phyloP scores from a whole-genome alignment of 2,113 vertebrate genomes.

The Cervus canadensis region DNA sequence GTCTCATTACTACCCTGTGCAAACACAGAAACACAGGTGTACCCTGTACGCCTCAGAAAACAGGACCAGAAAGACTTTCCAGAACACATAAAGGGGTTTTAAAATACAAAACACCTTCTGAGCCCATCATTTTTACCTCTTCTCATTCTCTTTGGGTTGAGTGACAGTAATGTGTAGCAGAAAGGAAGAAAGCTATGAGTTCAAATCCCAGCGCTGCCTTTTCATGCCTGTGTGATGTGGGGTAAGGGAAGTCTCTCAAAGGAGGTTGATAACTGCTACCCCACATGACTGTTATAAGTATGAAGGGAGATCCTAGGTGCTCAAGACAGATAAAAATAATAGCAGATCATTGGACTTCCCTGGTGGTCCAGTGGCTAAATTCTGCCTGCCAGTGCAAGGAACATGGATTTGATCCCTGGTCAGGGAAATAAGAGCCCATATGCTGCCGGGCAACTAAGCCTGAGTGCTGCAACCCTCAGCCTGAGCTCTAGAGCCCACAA shows the following conservation, averaged over 20 bases:
- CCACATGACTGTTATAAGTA: neutral
- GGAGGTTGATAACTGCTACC: neutral
- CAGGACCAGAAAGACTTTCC: neutral
- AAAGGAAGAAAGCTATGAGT: neutral
- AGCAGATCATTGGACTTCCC: neutral
- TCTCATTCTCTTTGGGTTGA: neutral
- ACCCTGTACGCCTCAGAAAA: neutral
- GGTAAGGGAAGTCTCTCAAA: neutral
- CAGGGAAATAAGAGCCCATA: neutral
- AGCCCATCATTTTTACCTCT: neutral
- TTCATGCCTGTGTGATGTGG: neutral
- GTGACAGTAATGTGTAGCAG: neutral
- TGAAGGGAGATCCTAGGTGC: neutral
- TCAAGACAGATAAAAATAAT: neutral
- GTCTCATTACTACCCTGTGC: accelerated
- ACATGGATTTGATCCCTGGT: neutral
- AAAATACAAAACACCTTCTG: neutral
- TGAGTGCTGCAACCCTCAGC: neutral
- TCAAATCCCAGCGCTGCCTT: neutral
- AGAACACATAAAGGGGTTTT: neutral
- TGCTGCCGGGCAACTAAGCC: neutral
- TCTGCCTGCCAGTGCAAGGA: neutral
- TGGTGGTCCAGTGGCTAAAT: neutral
- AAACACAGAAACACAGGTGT: neutral
- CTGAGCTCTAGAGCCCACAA: neutral